Conservation (phyloP, 2,797 vertebrate species). For the Eulemur coronatus region DNA sequence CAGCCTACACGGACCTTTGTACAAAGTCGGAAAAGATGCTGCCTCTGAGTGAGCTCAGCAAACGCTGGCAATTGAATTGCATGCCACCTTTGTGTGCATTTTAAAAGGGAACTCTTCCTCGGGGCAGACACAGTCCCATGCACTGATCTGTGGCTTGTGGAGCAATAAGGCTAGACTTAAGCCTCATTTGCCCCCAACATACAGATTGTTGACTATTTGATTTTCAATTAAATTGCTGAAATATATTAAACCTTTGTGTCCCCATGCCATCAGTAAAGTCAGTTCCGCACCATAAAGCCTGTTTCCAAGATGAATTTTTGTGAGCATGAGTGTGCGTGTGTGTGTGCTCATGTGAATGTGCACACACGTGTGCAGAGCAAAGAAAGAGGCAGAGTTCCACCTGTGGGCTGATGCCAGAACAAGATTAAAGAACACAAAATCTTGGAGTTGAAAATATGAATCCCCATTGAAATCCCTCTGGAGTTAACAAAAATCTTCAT, state of each 20-base stretch:
- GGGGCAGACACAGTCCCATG: neutral
- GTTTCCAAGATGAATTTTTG: neutral
- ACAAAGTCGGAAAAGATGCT: neutral
- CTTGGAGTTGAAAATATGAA: neutral
- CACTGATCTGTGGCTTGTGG: neutral
- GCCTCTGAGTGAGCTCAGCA: neutral
- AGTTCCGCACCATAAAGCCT: neutral
- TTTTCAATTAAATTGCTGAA: conserved; percentile 16
- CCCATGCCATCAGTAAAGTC: neutral
- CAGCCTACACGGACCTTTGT: neutral
- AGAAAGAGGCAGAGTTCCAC: neutral
- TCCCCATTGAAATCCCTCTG: neutral
- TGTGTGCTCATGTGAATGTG: fast-evolving
- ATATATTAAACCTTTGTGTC: neutral
- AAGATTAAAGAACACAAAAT: neutral
- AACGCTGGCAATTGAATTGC: neutral
- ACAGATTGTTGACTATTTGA: neutral
- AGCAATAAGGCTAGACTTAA: neutral
- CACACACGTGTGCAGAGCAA: neutral
- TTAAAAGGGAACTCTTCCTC: neutral
- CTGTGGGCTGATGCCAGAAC: neutral
- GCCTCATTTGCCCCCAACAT: neutral
- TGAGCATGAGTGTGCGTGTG: neutral
- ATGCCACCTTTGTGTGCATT: neutral
- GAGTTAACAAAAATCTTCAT: neutral